A percentile compares a stretch with the other conserved stretches of the same genome.
Conservation (phyloP, 2,888 invertebrate genomes). For the Pristionchus arcanus region DNA sequence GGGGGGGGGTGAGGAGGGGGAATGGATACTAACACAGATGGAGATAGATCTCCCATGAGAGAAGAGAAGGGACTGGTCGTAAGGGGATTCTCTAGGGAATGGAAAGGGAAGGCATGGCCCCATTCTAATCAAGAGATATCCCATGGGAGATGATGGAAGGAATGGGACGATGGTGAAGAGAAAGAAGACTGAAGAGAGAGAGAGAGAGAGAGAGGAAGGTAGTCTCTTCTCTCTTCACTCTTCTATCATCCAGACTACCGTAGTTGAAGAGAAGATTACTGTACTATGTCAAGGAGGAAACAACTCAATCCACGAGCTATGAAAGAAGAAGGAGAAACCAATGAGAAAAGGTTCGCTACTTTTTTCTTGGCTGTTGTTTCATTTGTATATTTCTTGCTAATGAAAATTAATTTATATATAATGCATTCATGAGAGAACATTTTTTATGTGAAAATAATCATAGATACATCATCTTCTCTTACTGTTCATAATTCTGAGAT, state of each 20-base stretch:
- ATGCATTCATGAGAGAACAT: too few relatives aligned
- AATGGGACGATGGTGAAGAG: conserved; percentile 2
- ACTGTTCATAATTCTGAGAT: too few relatives aligned
- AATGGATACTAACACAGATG: conserved; percentile 8
- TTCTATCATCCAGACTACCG: background rate
- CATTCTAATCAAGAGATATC: conserved; percentile 53
- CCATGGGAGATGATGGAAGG: conserved; percentile 24
- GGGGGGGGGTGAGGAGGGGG: background rate
- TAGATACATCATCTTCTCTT: too few relatives aligned
- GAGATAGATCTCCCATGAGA: background rate
- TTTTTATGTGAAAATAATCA: background rate
- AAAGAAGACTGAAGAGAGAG: background rate
- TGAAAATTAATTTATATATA: background rate
- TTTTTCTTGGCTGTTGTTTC: background rate
- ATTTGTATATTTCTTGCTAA: background rate
- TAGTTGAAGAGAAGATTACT: background rate
- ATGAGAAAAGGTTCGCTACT: background rate
- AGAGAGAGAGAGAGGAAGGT: background rate
- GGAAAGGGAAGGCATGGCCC: conserved; percentile 16
- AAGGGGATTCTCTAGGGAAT: background rate
- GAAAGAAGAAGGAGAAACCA: conserved; percentile 26
- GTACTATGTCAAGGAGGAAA: conserved; percentile 48
- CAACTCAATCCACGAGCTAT: conserved; percentile 45
- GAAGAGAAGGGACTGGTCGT: conserved; percentile 4
- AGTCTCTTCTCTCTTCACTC: background rate